Evolutionary conservation across 2,113 vertebrate species (phyloP).

Genomic region (Solea senegalensis): DNA sequence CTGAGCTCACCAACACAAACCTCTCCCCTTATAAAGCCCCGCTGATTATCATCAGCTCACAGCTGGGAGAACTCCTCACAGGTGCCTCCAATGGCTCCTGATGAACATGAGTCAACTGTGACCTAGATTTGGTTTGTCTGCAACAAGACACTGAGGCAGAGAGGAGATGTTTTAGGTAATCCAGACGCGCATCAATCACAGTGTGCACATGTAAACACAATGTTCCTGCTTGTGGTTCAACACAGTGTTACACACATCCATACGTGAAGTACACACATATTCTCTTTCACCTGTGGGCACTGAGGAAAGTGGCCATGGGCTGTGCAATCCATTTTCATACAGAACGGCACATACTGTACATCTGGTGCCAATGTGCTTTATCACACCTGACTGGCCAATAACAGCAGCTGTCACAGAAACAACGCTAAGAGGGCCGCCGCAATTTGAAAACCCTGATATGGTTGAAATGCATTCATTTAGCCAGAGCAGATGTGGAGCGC

Average conservation of each 20-base stretch:
- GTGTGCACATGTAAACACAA: neutral
- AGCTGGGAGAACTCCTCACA: no score
- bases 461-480: conserved; percentile 59
- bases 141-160: neutral
- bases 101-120: no score
- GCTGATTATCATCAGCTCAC: no score
- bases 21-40: no score
- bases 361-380: conserved; percentile 36
- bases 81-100: no score
- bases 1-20: no score
- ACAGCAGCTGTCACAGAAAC: conserved; percentile 36
- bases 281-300: conserved; percentile 15
- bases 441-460: conserved; percentile 47
- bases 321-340: conserved; percentile 16
- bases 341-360: conserved; percentile 16
- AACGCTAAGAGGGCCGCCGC: conserved; percentile 30
- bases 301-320: neutral
- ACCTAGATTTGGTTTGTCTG: no score
- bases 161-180: neutral
- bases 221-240: neutral
- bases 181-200: neutral
- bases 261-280: neutral
- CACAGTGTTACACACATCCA: neutral
- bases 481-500: conserved; percentile 47
- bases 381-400: conserved; percentile 63